Evolutionary conservation across 2,113 vertebrate genomes (phyloP).

Genomic region (Conger conger): DNA sequence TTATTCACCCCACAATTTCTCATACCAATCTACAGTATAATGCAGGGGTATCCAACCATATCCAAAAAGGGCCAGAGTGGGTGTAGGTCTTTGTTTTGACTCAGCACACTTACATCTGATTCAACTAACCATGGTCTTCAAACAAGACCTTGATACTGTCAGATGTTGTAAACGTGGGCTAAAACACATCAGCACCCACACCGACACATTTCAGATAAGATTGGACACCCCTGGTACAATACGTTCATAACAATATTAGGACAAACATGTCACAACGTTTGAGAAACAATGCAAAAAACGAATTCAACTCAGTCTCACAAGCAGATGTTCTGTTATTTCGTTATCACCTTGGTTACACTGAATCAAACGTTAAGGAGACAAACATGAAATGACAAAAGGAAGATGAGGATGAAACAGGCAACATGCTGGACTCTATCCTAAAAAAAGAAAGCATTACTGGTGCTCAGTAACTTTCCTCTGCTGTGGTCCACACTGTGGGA

Average conservation of each 20-base stretch:
- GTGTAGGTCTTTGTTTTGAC: too few relatives aligned
- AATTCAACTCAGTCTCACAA: background rate
- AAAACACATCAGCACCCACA: too few relatives aligned
- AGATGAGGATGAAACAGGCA: background rate
- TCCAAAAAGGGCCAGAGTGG: too few relatives aligned
- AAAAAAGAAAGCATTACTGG: background rate
- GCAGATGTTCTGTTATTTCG: background rate
- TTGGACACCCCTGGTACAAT: too few relatives aligned
- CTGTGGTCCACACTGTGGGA: conserved; percentile 13
- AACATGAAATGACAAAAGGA: background rate
- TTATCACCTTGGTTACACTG: background rate
- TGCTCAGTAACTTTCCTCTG: conserved; percentile 10
- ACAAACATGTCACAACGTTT: background rate
- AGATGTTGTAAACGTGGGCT: too few relatives aligned
- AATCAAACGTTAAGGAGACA: background rate
- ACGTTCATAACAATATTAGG: background rate
- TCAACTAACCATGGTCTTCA: too few relatives aligned
- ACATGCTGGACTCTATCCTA: background rate
- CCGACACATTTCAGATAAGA: too few relatives aligned
- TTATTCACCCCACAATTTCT: background rate
- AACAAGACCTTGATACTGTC: too few relatives aligned
- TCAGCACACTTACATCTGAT: too few relatives aligned
- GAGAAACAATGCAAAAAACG: background rate
- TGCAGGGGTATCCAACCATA: too few relatives aligned
- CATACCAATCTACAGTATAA: background rate